Evolutionary conservation across 2,113 vertebrate genomes (phyloP).

Genomic region (Thinocorus orbignyianus): DNA sequence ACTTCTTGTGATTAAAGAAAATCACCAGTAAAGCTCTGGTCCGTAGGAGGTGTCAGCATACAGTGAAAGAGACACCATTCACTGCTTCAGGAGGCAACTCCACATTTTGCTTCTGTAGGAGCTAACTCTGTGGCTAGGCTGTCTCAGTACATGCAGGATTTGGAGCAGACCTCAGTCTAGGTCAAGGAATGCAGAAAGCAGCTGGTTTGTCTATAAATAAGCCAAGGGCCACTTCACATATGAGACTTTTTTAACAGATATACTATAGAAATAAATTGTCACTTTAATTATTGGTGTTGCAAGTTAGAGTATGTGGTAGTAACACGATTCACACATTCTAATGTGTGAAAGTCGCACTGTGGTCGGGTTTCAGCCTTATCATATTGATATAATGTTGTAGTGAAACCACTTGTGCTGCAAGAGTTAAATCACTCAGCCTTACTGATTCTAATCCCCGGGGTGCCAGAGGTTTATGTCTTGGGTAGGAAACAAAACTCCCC

Average conservation of each 20-base stretch:
- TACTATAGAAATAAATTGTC: neutral
- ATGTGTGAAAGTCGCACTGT: neutral
- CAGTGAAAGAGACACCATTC: neutral
- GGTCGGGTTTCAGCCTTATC: slow-evolving; percentile 8
- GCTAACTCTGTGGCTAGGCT: neutral
- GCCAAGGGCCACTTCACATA: neutral
- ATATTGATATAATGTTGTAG: neutral
- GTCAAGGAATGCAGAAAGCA: slow-evolving; percentile 17
- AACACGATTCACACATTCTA: neutral
- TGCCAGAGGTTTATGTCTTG: neutral
- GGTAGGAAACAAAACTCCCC: neutral
- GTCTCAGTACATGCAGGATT: neutral
- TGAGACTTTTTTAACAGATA: neutral
- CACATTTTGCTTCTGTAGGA: neutral
- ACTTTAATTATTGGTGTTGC: neutral
- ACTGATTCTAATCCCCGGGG: neutral
- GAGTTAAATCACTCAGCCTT: slow-evolving; percentile 15
- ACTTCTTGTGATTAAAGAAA: neutral
- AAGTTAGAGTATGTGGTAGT: neutral
- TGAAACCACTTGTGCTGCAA: neutral
- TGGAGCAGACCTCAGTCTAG: neutral
- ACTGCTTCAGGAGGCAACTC: neutral
- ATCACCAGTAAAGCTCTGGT: neutral
- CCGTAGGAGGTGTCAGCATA: neutral
- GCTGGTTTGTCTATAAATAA: slow-evolving; percentile 64